Conservation (phyloP, 1,140 invertebrate genomes). For the Caligus rogercresseyi region DNA sequence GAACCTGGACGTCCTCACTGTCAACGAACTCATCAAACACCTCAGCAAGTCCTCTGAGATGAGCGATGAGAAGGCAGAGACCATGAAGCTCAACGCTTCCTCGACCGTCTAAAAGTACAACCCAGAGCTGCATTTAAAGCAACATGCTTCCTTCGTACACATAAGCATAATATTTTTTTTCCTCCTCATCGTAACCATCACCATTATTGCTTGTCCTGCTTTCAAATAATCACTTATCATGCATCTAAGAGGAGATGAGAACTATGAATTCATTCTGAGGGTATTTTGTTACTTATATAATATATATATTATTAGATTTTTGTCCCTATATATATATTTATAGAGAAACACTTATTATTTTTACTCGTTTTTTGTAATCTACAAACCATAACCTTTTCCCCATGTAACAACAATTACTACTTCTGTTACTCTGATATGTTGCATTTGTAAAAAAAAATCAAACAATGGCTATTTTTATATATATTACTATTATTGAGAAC, state of each 20-base stretch:
- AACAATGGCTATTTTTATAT: background rate
- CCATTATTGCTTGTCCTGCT: too few species aligned
- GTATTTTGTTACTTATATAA: background rate
- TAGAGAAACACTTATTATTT: background rate
- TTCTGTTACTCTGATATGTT: background rate
- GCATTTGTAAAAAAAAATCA: background rate
- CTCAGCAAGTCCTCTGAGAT: background rate
- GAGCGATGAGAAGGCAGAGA: background rate
- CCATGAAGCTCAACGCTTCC: slow-evolving; percentile 5
- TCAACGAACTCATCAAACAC: slow-evolving; percentile 15
- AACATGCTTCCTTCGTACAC: too few species aligned
- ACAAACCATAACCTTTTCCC: background rate
- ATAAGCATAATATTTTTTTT: too few species aligned
- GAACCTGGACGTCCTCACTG: slow-evolving; percentile 22
- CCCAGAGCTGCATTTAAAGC: too few species aligned
- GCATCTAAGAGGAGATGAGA: too few species aligned
- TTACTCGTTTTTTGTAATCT: background rate
- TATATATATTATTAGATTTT: too few species aligned
- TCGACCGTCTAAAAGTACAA: background rate
- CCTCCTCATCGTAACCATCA: too few species aligned
- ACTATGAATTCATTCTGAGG: background rate
- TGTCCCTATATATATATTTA: background rate
- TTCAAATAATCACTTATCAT: too few species aligned
- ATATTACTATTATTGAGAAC: background rate
- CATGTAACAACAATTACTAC: too few species aligned